phyloP scores from a whole-genome alignment of 2,888 invertebrate genomes.

The Euproctis similis region DNA sequence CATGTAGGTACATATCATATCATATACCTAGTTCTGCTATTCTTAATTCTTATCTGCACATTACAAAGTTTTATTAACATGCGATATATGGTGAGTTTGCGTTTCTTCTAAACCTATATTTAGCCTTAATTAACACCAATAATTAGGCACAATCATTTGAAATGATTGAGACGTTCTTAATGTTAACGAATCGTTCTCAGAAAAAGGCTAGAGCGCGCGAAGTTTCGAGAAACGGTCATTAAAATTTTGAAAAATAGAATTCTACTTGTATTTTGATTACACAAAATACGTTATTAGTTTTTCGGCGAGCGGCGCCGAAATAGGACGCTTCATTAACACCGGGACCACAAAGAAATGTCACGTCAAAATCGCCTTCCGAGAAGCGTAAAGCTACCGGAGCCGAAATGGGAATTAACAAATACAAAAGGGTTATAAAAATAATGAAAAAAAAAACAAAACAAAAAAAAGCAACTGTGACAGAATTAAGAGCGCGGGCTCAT shows the following conservation, averaged over 20 bases:
- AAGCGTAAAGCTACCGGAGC: slow-evolving; percentile 72
- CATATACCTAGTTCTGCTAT: no score
- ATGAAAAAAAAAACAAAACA: no score
- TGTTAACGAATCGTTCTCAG: slow-evolving; percentile 4
- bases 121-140: no score
- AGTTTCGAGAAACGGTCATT: slow-evolving; percentile 28
- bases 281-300: slow-evolving; percentile 33
- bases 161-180: slow-evolving; percentile 1
- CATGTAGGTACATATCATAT: no score
- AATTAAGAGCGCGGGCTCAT: slow-evolving; percentile 72
- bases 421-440: slow-evolving; percentile 75
- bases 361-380: slow-evolving; percentile 69
- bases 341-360: slow-evolving; percentile 63
- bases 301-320: slow-evolving; percentile 62
- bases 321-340: slow-evolving; percentile 71
- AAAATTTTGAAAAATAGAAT: slow-evolving; percentile 29
- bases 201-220: no score
- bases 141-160: no score
- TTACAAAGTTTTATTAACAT: no score
- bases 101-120: no score
- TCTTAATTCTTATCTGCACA: no score
- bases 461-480: slow-evolving; percentile 74
- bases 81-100: no score
- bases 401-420: slow-evolving; percentile 71
- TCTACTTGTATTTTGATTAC: slow-evolving; percentile 44